Conservation (phyloP, 2,888 invertebrate genomes). For the Dione juno region DNA sequence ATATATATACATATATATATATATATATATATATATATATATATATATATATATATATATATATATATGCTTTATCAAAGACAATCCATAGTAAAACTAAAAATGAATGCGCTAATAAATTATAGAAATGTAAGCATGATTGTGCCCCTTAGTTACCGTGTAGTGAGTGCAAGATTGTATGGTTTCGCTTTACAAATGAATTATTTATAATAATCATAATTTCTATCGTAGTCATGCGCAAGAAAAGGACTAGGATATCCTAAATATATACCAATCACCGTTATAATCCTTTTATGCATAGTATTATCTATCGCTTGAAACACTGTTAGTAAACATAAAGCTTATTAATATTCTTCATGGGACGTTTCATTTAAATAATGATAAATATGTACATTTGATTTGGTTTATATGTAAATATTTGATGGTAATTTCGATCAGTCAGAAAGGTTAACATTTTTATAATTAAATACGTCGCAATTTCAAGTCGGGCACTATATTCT, state of each 20-base stretch:
- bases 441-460: background rate
- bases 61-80: no score
- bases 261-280: conserved; percentile 2
- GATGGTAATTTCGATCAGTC: background rate
- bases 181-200: background rate
- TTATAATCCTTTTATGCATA: conserved; percentile 1
- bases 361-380: conserved; percentile 1
- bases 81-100: no score
- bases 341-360: background rate
- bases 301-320: conserved; percentile 4
- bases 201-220: background rate
- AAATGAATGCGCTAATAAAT: no score
- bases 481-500: no score
- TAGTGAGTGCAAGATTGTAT: no score
- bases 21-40: no score
- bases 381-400: conserved; percentile 6
- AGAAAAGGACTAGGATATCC: background rate
- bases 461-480: background rate
- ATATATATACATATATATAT: no score
- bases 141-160: no score
- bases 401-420: background rate
- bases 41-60: no score
- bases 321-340: conserved; percentile 9
- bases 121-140: no score
- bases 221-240: background rate